Base-by-base conservation (phyloP, 1,140 invertebrate species). In the Brachionus rotundiformis region DNA sequence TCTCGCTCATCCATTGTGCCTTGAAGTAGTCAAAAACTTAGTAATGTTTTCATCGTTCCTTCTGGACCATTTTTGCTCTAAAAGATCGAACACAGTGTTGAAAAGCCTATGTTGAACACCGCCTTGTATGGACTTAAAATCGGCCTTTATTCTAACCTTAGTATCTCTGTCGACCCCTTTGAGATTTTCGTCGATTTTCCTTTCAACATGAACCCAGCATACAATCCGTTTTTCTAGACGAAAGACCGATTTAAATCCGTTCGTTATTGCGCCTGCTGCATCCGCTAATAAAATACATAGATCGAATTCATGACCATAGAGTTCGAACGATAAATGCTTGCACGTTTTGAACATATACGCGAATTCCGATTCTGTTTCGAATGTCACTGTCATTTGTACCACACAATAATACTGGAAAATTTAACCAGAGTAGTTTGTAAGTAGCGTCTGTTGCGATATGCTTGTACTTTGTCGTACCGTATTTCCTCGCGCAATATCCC, bases 151-250 rank as follows among this genome's bases (percentile, higher is more conserved):
- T 23, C 11, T 23, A 19, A 23, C 33, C 25, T 73, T 73, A 10
- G 16, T 25, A 44, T 41, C 39, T 44, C 25, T 73, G 36, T 73
- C 16, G 23, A 73, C 13, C 1, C 68, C 36, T 25, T 44, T 44
- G 8, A 73, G 39, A n/a, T 44, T 41, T 41, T 44, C 65, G 16
- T 73, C 41, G 8, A 73, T 44, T 41, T 73, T 41, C 11, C 68
- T 19, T 44, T 44, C 33, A 44, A 76, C 71, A 49, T 76, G 71
- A 49, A 25, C 41, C 71, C 71, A 76, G 31, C 71, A 76, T 29
- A 76, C 44, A 31, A 76, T 76, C 29, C 44, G 23, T 76, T 76
- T 76, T 49, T 76, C 71, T 6, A 49, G 23, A 49, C 71, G 11
- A 76, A 76, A 76, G 13, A 47, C 41, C 10, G 23, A 29, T n/a